These are phyloP conservation scores for Drosophila tani DNA, from an alignment of 1,140 invertebrate species.

Conservation along the genomic window DNA sequence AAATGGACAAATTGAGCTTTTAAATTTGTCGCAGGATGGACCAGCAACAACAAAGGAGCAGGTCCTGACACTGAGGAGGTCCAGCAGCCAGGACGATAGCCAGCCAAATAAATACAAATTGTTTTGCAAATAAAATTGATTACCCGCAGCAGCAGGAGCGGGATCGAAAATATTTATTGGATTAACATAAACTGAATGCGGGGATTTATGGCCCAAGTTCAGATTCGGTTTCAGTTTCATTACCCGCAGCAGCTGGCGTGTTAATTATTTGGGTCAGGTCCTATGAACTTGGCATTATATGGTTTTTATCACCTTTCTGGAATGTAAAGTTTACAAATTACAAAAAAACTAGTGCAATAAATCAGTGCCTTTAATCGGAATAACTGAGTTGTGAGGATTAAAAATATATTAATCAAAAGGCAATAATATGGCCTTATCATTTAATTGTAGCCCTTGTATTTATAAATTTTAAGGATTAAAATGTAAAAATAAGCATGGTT, in stretches of 20 bases:
- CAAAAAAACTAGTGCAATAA: slow-evolving; percentile 4
- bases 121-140: slow-evolving; percentile 81
- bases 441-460: too few relatives aligned
- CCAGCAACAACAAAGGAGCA: slow-evolving; percentile 9
- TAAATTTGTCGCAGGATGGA: slow-evolving; percentile 74
- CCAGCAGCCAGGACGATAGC: slow-evolving; percentile 58
- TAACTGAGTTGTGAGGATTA: background rate
- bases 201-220: slow-evolving; percentile 45
- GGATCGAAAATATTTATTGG: slow-evolving; percentile 69
- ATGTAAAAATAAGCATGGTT: too few relatives aligned
- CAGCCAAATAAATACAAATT: slow-evolving; percentile 73
- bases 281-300: slow-evolving; percentile 13
- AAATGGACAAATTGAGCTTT: slow-evolving; percentile 84
- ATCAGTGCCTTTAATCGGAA: background rate
- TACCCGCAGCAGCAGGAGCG: slow-evolving; percentile 45
- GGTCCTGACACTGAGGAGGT: slow-evolving; percentile 23
- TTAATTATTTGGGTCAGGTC: slow-evolving; percentile 39
- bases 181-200: slow-evolving; percentile 73
- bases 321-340: background rate
- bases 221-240: slow-evolving; percentile 22
- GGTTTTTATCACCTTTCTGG: background rate
- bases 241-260: slow-evolving; percentile 1
- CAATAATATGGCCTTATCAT: too few relatives aligned
- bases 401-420: background rate
- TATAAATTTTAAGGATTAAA: too few relatives aligned